These are phyloP conservation scores for Magallana angulata DNA, from an alignment of 1,140 invertebrate species.

Conservation along the genomic window DNA sequence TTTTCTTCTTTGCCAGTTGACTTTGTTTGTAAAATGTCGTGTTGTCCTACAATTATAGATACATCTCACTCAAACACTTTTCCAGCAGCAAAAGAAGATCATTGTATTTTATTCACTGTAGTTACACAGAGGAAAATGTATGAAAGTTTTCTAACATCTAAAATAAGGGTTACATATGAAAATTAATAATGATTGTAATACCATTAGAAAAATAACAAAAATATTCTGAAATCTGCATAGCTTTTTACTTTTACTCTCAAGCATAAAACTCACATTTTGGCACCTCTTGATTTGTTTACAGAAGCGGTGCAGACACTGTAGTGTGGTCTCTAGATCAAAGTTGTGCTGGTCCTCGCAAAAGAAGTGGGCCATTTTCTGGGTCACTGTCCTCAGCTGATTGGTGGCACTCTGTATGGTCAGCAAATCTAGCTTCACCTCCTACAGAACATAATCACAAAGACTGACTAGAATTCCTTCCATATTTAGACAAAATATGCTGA, in stretches of 20 bases:
- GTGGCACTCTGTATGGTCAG: slow-evolving; percentile 62
- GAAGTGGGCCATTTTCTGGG: slow-evolving; percentile 63
- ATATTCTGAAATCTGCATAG: no score
- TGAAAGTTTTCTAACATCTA: no score
- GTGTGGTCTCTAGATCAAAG: slow-evolving; percentile 67
- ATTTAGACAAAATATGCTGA: no score
- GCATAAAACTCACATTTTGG: slow-evolving; percentile 61
- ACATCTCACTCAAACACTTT: neutral
- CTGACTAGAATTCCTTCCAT: no score
- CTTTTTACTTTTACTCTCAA: no score
- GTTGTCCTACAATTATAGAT: slow-evolving; percentile 63
- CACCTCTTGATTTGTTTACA: slow-evolving; percentile 64
- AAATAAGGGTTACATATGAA: no score
- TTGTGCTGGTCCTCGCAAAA: slow-evolving; percentile 65
- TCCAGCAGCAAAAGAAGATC: no score
- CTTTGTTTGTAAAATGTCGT: slow-evolving; percentile 63
- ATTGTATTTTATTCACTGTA: no score
- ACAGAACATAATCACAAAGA: slow-evolving; percentile 30
- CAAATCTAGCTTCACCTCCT: slow-evolving; percentile 68
- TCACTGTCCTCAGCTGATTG: slow-evolving; percentile 59
- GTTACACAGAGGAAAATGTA: no score
- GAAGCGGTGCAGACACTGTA: slow-evolving; percentile 61
- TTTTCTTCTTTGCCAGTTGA: slow-evolving; percentile 58
- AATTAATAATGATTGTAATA: no score
- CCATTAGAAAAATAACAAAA: no score